These are phyloP conservation scores for Melopsittacus undulatus DNA, from an alignment of 2,797 vertebrate genomes.

Conservation along the genomic window DNA sequence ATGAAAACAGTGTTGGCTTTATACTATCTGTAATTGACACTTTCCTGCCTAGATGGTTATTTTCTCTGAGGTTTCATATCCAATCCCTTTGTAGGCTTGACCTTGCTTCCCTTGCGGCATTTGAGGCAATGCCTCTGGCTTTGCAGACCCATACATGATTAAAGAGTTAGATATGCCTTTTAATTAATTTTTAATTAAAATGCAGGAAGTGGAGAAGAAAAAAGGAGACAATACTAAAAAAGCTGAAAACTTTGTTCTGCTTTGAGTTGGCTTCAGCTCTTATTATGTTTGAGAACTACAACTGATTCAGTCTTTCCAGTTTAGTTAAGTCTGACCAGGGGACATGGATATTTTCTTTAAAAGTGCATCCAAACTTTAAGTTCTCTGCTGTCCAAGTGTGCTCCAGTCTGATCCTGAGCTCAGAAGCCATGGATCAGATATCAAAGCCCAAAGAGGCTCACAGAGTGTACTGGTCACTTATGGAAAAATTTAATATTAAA, in stretches of 20 bases:
- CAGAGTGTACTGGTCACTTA: not conserved
- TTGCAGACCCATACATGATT: not conserved
- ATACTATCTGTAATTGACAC: not conserved
- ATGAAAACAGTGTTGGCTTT: not conserved
- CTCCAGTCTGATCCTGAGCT: not conserved
- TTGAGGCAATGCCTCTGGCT: not conserved
- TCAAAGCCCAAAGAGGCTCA: not conserved
- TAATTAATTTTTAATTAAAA: constrained; percentile 49
- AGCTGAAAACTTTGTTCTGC: not conserved
- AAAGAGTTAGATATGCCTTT: constrained; percentile 34
- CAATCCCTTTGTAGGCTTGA: not conserved
- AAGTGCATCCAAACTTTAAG: not conserved
- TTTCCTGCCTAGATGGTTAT: not conserved
- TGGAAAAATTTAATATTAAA: not conserved
- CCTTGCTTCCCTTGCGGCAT: not conserved
- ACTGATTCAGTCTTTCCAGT: not conserved
- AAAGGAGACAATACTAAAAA: not conserved
- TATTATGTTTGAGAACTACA: not conserved
- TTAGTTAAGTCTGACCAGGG: not conserved
- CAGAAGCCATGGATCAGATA: not conserved
- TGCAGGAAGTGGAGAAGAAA: not conserved
- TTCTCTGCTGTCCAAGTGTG: not conserved
- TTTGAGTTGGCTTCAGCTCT: not conserved
- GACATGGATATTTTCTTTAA: not conserved
- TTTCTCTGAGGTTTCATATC: not conserved